Evolutionary conservation across 2,797 vertebrate species (phyloP), one percentile per base, ranked within the genome.

Genomic region (Pagetopsis macropterus): DNA sequence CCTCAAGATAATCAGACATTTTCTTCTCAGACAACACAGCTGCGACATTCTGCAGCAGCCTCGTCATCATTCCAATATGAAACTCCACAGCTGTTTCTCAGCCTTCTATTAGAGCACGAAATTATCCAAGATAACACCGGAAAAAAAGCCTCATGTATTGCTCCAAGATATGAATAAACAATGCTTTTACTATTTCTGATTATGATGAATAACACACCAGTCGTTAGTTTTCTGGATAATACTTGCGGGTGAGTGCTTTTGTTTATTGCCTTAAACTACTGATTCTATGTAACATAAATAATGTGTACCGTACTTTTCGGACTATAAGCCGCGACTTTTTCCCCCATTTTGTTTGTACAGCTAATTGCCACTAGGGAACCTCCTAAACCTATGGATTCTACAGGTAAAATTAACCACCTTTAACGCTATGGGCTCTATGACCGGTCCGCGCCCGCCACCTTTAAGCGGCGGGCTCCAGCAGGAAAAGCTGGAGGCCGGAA

Each of bases 21-120:
- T 76, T 78, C 71, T 76, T 78, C 73, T 33, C 70, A 66, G 67
- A 55, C 33, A 15, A 9, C 41, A 23, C 78, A 83, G 76, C 74
- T 82, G 76, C 41, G 31, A 33, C 64, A 58, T 58, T 12, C 49
- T 66, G 31, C 0, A 57, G 66, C 40, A 44, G 49, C 54, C 10
- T 43, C 27, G 8, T 43, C 65, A 54, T 37, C 37, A 44, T 49
- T 31, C 16, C 23, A 27, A 60, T 40, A 46, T 56, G 52, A 69
- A 69, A 37, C 62, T 59, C 51, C 17, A 49, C 81, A 70, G 81
- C 72, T 74, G 69, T 50, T 49, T 33, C 45, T 65, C 10, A 44
- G 10, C 11, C 13, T 16, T n/a, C 48, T 50, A 31, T 33, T n/a
- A 6, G 4, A 59, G 55, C 44, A 3, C 9, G 21, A 31, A 56